Evolutionary conservation across 2,797 vertebrate genomes (phyloP), one percentile per base, ranked within the genome.

Genomic region (Columba guinea): DNA sequence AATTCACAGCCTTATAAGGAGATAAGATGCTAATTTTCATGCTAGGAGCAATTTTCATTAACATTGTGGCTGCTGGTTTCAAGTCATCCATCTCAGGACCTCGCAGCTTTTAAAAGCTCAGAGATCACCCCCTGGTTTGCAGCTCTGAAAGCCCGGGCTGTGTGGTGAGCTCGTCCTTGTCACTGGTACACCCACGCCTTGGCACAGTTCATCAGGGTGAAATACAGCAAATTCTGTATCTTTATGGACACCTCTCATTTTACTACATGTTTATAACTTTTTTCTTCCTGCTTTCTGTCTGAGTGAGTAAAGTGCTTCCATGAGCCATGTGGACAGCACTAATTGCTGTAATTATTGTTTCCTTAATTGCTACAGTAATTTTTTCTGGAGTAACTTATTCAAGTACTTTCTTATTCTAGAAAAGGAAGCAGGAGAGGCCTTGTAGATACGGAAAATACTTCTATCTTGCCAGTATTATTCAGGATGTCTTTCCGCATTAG

Each of bases 291-390:
- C 62, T 80, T 69, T 59, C 39, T 51, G 7, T 68, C 58, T 53
- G 51, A 52, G 63, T 41, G 84, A 92, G 73, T 81, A 17, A 92
- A 93, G 39, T 19, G 48, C 73, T 95, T 64, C 84, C 32, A 4
- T 18, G 89, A 86, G 78, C 84, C 44, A 13, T 39, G 84, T 69
- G 91, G 92, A 88, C 90, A 69, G 58, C 69, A 16, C 79, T 92
- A 94, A 97, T 87, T 86, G 69, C 89, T 55, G 65, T 81, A 80
- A 91, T 96, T 95, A 87, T 78, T 95, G 79, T 84, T 78, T 52
- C 46, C n/a, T 71, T 94, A 81, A 94, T 94, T 65, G 60, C 87
- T 37, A 23, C 53, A 34, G 39, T 94, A 86, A 21, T 67, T 77
- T 93, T 84, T 92, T 77, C 64, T 64, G 34, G 49, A 69, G 21